Base-by-base conservation (phyloP, 2,888 invertebrate species). In the Lacanobia oleracea region DNA sequence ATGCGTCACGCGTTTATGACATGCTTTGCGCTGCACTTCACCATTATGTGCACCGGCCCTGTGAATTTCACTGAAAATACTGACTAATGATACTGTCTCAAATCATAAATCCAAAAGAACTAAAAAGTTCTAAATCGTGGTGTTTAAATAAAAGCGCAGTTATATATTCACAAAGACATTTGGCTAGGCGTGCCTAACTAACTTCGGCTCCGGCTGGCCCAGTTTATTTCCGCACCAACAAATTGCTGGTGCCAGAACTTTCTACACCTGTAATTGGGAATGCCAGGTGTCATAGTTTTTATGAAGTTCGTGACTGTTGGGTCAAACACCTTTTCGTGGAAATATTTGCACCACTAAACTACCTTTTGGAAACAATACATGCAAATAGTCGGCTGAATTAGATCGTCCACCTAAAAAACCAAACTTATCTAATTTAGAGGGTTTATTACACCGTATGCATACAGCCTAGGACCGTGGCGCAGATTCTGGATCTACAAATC, bases 241-340 rank as follows among this genome's bases (percentile, higher is more conserved):
- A 92, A 91, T 89, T 91, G 88, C 88, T 84, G 82, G 70, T 76
- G 83, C 87, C 85, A 85, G 85, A 85, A 87, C 84, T 85, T 85
- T 86, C 86, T 86, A 87, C 87, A 89, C 88, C 87, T 88, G 86
- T 90, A 90, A 91, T 89, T 89, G 88, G 87, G 79, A 88, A 88
- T 82, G 81, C 82, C 85, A 87, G 85, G 84, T 86, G 79, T 80
- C 77, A 76, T 79, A 78, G 81, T 81, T 82, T 69, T 67, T 23
- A 5, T 45, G 66, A 70, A 81, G 66, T 77, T 80, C 21, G 53
- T 48, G 59, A 63, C 54, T 59, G 23, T 65, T 37, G 40, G 69
- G 37, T 77, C 53, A 59, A 73, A 71, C 14, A 60, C 45, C 33
- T 54, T 68, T 75, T 78, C 14, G 14, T 4, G 23, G 7, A 50